These are phyloP conservation scores for Labeo calbasu DNA, from an alignment of 2,797 vertebrate species.

Conservation along the genomic window DNA sequence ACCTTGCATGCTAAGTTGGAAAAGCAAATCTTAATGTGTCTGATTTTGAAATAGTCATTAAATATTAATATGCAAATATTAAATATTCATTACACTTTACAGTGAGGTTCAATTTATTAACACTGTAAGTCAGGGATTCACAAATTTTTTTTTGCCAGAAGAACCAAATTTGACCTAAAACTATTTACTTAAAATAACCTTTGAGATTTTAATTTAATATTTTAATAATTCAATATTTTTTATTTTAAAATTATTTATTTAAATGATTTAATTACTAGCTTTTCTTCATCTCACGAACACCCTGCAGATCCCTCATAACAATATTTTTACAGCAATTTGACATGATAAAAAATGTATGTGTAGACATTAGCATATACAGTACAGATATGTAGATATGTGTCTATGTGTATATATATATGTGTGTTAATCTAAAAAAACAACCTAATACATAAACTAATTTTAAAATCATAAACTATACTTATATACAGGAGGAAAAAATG, in stretches of 20 bases:
- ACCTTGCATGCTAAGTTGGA: not conserved
- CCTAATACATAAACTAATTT: not conserved
- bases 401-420: too few species aligned
- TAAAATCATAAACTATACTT: too few species aligned
- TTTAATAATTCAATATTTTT: not conserved
- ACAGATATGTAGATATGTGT: too few species aligned
- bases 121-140: not conserved
- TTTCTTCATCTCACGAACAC: not conserved
- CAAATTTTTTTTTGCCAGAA: not conserved
- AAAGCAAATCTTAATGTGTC: not conserved
- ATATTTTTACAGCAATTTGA: too few species aligned
- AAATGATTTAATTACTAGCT: not conserved
- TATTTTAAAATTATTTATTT: not conserved
- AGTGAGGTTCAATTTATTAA: conserved; percentile 1
- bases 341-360: too few species aligned
- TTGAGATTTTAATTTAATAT: not conserved
- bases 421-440: too few species aligned
- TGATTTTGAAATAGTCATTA: not conserved
- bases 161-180: not conserved
- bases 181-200: not conserved
- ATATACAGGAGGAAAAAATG: not conserved
- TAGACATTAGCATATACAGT: too few species aligned
- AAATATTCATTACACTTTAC: not conserved
- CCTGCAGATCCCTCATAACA: not conserved
- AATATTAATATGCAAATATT: not conserved